phyloP scores from a whole-genome alignment of 2,797 vertebrate genomes.

The Megalops cyprinoides region DNA sequence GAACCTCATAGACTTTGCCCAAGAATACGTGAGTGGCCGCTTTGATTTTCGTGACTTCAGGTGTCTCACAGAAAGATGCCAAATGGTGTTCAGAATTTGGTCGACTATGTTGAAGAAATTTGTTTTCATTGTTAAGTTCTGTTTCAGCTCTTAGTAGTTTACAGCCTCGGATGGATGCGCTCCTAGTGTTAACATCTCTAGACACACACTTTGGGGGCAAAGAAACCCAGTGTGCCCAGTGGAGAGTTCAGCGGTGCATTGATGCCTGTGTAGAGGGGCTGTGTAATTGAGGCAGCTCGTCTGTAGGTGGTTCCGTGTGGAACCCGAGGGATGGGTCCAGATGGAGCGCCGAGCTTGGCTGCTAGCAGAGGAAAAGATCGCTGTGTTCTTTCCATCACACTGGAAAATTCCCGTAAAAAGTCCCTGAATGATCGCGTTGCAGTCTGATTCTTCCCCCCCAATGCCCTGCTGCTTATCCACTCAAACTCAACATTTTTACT shows the following conservation, averaged over 20 bases:
- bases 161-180: too few relatives aligned
- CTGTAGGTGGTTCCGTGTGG: neutral
- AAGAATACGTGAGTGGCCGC: constrained; percentile 86
- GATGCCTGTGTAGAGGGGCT: neutral
- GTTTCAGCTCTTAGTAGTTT: too few relatives aligned
- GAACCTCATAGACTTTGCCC: constrained; percentile 94
- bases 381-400: too few relatives aligned
- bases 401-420: neutral
- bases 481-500: too few relatives aligned
- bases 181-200: too few relatives aligned
- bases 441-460: neutral
- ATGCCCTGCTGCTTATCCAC: neutral
- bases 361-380: neutral
- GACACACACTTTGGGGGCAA: too few relatives aligned
- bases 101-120: too few relatives aligned
- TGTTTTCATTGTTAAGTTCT: too few relatives aligned
- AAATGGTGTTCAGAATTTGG: too few relatives aligned
- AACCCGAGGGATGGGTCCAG: neutral
- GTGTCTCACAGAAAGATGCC: too few relatives aligned
- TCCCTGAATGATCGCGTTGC: neutral
- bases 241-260: neutral
- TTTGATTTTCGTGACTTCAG: too few relatives aligned
- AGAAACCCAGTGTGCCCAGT: too few relatives aligned
- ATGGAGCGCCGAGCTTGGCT: neutral
- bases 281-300: neutral